Evolutionary conservation across 1,140 invertebrate species (phyloP).

Genomic region (Cepaea nemoralis): DNA sequence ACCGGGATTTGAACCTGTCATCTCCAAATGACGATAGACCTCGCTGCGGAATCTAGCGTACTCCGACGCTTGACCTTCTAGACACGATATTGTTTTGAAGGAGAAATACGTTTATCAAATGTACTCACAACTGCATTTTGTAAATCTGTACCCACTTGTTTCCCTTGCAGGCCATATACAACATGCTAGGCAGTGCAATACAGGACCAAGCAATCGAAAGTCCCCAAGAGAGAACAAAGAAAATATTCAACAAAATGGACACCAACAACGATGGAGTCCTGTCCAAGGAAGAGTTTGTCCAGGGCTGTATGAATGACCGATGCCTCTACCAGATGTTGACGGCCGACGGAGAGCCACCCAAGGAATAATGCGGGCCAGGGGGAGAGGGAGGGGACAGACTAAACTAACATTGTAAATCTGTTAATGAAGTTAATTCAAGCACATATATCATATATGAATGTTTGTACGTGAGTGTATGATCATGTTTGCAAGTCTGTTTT

Average conservation of each 20-base stretch:
- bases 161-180: conserved; percentile 91
- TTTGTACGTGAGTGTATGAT: no score
- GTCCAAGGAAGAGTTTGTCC: conserved; percentile 98
- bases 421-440: no score
- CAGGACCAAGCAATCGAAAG: conserved; percentile 66
- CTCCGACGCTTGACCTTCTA: no score
- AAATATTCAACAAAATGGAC: conserved; percentile 99
- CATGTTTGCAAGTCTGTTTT: no score
- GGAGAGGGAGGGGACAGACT: background rate
- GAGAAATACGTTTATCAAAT: no score
- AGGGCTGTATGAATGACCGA: conserved; percentile 98
- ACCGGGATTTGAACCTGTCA: no score
- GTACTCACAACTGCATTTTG: no score
- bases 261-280: conserved; percentile 98
- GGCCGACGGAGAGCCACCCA: conserved; percentile 57
- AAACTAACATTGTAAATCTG: background rate
- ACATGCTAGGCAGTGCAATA: conserved; percentile 92
- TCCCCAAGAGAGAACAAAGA: conserved; percentile 95
- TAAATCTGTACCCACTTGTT: no score
- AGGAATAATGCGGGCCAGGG: conserved; percentile 25
- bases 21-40: no score
- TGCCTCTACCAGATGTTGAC: conserved; percentile 81
- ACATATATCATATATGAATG: no score
- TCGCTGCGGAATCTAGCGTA: no score
- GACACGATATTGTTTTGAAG: no score